These are phyloP conservation scores for Heteractis magnifica DNA, from an alignment of 92 coral and sea anemone species.

Conservation along the genomic window DNA sequence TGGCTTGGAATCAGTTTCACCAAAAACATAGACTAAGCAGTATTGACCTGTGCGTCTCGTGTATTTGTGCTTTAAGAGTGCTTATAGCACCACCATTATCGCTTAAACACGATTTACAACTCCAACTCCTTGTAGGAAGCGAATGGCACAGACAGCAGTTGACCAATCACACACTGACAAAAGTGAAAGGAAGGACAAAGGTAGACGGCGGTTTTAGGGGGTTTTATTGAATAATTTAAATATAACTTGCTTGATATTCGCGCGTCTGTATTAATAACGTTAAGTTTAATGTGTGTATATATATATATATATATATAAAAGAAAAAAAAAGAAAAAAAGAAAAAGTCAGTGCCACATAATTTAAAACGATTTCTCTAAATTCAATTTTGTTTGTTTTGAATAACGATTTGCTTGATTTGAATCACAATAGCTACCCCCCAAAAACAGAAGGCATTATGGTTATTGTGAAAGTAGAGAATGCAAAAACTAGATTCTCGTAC, in stretches of 20 bases:
- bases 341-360: too few species aligned
- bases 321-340: too few species aligned
- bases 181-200: not conserved
- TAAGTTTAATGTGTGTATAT: too few species aligned
- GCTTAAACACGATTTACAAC: not conserved
- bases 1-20: not conserved
- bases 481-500: too few species aligned
- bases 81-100: not conserved
- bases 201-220: not conserved
- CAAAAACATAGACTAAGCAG: not conserved
- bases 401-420: too few species aligned
- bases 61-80: not conserved
- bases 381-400: too few species aligned
- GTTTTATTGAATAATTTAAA: not conserved
- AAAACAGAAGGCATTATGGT: too few species aligned
- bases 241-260: not conserved
- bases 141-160: not conserved
- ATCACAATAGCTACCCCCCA: too few species aligned
- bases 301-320: too few species aligned
- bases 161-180: conserved; percentile 3
- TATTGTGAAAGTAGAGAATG: too few species aligned
- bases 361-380: too few species aligned
- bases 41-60: not conserved
- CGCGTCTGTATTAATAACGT: too few species aligned
- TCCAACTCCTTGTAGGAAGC: not conserved